These are phyloP conservation scores for Hemitrygon akajei DNA, from an alignment of 2,797 vertebrate genomes.

Conservation along the genomic window DNA sequence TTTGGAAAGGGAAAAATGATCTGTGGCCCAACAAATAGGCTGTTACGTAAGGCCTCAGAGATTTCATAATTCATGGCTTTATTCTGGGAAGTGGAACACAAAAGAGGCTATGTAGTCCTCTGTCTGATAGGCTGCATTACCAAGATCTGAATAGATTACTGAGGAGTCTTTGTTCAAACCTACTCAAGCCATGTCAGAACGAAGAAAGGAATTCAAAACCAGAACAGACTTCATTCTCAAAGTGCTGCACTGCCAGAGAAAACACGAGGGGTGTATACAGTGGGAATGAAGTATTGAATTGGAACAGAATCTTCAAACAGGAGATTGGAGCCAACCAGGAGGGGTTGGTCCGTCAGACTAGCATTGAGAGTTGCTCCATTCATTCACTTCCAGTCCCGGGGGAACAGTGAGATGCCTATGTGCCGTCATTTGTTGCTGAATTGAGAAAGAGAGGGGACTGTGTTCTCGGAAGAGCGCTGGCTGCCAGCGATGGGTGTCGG, in stretches of 20 bases:
- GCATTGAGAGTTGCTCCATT: background rate
- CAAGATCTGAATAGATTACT: slow-evolving; percentile 21
- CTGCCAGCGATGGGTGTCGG: background rate
- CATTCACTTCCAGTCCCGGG: background rate
- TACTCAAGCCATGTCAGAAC: slow-evolving; percentile 14
- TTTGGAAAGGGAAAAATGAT: background rate
- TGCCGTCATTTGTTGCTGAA: background rate
- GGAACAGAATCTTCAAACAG: slow-evolving; percentile 24
- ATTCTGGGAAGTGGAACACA: background rate
- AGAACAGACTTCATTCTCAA: slow-evolving; percentile 24
- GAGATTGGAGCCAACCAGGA: background rate
- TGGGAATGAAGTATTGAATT: slow-evolving; percentile 18
- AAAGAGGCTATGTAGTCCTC: slow-evolving; percentile 16
- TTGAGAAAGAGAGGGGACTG: slow-evolving; percentile 15
- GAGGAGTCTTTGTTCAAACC: background rate
- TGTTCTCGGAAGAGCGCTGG: background rate
- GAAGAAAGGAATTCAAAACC: slow-evolving; percentile 28
- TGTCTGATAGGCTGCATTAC: background rate
- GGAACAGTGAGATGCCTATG: slow-evolving; percentile 22
- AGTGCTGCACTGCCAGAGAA: background rate
- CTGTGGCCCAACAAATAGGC: background rate
- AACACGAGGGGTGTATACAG: slow-evolving; percentile 3
- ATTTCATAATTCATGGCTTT: slow-evolving; percentile 26
- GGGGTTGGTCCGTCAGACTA: background rate
- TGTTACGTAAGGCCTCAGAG: background rate